Base-by-base conservation (phyloP, 2,888 invertebrate genomes). In the Amorpha juglandis region DNA sequence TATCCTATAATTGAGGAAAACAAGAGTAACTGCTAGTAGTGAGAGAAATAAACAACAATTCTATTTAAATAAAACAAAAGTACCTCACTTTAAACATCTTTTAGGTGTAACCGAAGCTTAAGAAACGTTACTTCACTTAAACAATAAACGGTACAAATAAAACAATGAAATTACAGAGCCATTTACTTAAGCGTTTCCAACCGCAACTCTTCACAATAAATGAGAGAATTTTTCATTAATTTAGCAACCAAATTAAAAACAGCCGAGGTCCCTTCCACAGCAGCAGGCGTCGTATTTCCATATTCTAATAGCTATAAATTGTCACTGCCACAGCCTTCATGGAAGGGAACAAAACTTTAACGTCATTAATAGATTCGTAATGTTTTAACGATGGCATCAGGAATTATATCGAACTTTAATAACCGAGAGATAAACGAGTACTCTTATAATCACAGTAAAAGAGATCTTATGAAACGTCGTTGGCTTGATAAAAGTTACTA, bases 281-380 rank as follows among this genome's bases (percentile, higher is more conserved):
- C 82, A 83, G 80, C 79, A 76, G 82, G 78, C 81, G 77, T 79
- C 75, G 76, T 73, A 86, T 86, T 89, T 83, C 81, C 86, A 87
- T 88, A 88, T 84, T 88, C 80, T 85, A 88, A 86, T 81, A 80
- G 82, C 82, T 75, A 87, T 88, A 86, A 89, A 88, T 87, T 82
- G 81, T 78, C 72, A 82, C 85, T 76, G 78, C 81, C 78, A 78
- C 83, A 80, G 78, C 74, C 68, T 76, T 74, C 70, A 77, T 76
- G 69, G 38, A 67, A 72, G 73, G 71, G 71, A 63, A 27, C 48
- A 63, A 63, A 63, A 63, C 51, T 42, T 58, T 58, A 19, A 58
- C 11, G 58, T 16, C 21, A 42, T 58, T 58, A 58, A 52, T 52
- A 33, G 58, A 42, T 58, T 19, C 58, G 38, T 58, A 42, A 19